Base-by-base conservation (phyloP, 37 sponge, comb jelly and placozoan genomes). In the Petrosia ficiformis region DNA sequence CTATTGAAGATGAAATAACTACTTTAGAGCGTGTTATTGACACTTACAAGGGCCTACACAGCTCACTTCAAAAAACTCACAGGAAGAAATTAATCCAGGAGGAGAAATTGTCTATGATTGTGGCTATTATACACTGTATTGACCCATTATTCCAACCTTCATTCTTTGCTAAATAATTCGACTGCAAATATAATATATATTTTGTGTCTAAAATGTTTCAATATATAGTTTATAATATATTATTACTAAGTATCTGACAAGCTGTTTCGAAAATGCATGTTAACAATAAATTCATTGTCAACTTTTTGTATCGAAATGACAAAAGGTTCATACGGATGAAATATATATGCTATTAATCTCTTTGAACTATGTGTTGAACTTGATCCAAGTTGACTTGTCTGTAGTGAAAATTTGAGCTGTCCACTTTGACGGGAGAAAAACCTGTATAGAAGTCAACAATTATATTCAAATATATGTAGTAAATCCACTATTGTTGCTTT, bases 271-370 rank as follows among this genome's bases (percentile, higher is more conserved):
- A 94, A 87, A 44, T 96, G 91, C 39, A 96, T 86, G 68, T 75
- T 84, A 25, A 96, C 93, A 36, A 86, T 68, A 56, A 77, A 90
- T 54, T 94, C 92, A 22, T 39, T 44, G 71, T 72, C 79, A 28
- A 73, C 74, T 58, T 90, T 82, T 68, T 96, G 93, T 16, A 96
- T 91, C 57, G 96, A 96, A 34, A 96, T 83, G 58, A 87, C 68
- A 76, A 96, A 96, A 10, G 96, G 96, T 35, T 96, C 93, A 54
- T 65, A 79, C 28, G 96, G 96, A 54, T 96, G 96, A 79, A 93
- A 96, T 56, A 91, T 96, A 87, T 80, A 96, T 26, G 93, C 96
- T 14, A 89, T 87, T 22, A 96, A 79, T 21, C 83, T 57, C 8
- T 59, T 36, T 16, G 57, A 2, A 25, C 58, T 6, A 1, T 11